Evolutionary conservation across 2,888 invertebrate genomes (phyloP).

Genomic region (Physocephala rufipes): DNA sequence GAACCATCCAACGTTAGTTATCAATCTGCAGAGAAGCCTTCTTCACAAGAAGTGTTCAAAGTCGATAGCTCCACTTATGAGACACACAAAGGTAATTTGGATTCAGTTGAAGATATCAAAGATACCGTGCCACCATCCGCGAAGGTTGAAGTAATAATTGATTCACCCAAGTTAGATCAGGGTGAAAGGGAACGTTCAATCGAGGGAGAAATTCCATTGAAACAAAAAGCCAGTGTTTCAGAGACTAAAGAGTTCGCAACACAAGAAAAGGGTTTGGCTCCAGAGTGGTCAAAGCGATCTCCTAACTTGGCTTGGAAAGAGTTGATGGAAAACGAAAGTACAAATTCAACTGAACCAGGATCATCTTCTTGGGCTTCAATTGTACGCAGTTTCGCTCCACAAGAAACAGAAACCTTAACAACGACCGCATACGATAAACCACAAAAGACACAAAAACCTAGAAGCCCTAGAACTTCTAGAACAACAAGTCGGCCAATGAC

Average conservation of each 20-base stretch:
- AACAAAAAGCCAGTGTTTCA: neutral
- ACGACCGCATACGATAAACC: constrained; percentile 19
- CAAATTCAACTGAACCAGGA: constrained; percentile 42
- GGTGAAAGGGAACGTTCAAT: too few relatives aligned
- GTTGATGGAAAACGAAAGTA: constrained; percentile 54
- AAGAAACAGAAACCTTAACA: constrained; percentile 27
- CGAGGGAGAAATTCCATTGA: too few relatives aligned
- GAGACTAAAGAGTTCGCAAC: neutral
- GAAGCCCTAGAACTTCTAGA: constrained; percentile 50
- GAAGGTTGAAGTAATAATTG: too few relatives aligned
- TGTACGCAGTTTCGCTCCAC: constrained; percentile 45
- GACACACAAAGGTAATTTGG: neutral
- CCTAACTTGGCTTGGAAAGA: constrained; percentile 52
- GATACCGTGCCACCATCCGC: neutral
- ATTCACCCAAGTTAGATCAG: too few relatives aligned
- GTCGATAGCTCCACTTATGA: neutral
- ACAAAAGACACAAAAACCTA: constrained; percentile 9
- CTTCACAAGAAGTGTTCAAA: neutral
- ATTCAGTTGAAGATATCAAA: neutral
- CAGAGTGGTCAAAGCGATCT: constrained; percentile 38
- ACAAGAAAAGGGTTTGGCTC: constrained; percentile 6
- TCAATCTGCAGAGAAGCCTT: constrained; percentile 31
- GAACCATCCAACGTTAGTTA: constrained; percentile 53
- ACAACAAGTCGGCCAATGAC: constrained; percentile 52
- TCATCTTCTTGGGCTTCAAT: constrained; percentile 53